Base-by-base conservation (phyloP, 2,113 vertebrate species). In the Sciurus niger region DNA sequence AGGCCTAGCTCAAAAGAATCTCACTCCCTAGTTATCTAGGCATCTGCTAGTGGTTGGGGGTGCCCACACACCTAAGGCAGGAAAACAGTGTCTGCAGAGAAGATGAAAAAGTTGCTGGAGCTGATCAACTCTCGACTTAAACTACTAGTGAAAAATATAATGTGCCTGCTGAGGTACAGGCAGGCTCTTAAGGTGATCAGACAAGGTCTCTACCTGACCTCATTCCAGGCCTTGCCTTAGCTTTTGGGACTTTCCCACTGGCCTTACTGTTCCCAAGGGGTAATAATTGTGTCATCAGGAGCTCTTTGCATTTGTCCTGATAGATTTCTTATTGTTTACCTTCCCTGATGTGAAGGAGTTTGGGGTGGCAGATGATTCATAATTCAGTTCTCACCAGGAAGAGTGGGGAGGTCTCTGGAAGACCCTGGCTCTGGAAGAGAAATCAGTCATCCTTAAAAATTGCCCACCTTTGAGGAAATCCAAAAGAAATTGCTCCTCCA, bases 311-410 rank as follows among this genome's bases (percentile, higher is more conserved):
- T 60, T 48, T 84, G 8, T 8, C 4, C 20, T 24, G 8, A 90
- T 37, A 43, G 58, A 78, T 34, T 96, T 43, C 43, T 58, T 78
- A 34, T 70, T 78, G 51, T 30, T 74, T 55, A 46, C 53, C 10
- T 22, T 60, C 65, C 24, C 11, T 34, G 32, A n/a, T 20, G 60
- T 3, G 5, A 32, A 51, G 48, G n/a, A 25, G 48, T 10, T 76
- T 85, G 70, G 84, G 22, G 32, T 68, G 76, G 32, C 53, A 80
- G 88, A n/a, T 94, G 67, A 76, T 76, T 96, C 22, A 46, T 30
- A 51, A 4, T 76, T 67, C 18, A 73, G 6, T 53, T 85, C 53
- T 73, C 34, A 68, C 17, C 6, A 86, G 82, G 53, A 94, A 30
- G 58, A 25, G 17, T 82, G 46, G 60, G 24, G 32, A 87, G 37